A percentile compares a stretch with the other conserved stretches of the same genome.
phyloP scores from a whole-genome alignment of 1,140 invertebrate genomes.

The Drosophila cardini region DNA sequence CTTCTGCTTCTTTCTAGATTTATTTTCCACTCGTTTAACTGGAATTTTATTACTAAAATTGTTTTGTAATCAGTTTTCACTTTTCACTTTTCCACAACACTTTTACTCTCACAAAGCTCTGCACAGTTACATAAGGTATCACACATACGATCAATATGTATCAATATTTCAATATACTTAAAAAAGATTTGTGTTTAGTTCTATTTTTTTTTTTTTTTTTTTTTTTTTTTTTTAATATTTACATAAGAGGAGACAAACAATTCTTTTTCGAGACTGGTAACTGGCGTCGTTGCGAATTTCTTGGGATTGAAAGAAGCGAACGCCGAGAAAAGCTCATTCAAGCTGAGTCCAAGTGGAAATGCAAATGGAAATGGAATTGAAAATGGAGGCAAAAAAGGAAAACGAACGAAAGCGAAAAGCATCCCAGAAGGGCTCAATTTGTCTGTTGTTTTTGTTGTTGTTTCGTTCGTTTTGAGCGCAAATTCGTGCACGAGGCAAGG shows the following conservation, averaged over 20 bases:
- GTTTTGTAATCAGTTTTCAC: conserved; percentile 75
- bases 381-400: conserved; percentile 7
- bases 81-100: conserved; percentile 43
- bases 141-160: conserved; percentile 5
- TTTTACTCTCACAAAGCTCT: conserved; percentile 43
- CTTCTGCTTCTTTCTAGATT: not conserved
- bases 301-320: conserved; percentile 20
- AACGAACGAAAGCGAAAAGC: conserved; percentile 73
- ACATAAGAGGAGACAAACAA: conserved; percentile 54
- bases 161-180: conserved; percentile 1
- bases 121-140: conserved; percentile 63
- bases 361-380: not conserved
- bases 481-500: conserved; percentile 65
- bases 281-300: conserved; percentile 35
- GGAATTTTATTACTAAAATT: conserved; percentile 22
- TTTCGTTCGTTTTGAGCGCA: conserved; percentile 52
- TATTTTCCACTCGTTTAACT: not conserved
- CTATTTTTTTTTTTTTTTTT: conserved; percentile 4
- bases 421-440: conserved; percentile 40
- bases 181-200: not conserved
- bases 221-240: conserved; percentile 47
- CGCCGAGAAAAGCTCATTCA: conserved; percentile 47
- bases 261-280: conserved; percentile 15
- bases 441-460: conserved; percentile 16
- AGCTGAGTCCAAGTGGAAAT: conserved; percentile 69